Conservation (phyloP, 2,888 invertebrate genomes). For the Enchytraeus crypticus region DNA sequence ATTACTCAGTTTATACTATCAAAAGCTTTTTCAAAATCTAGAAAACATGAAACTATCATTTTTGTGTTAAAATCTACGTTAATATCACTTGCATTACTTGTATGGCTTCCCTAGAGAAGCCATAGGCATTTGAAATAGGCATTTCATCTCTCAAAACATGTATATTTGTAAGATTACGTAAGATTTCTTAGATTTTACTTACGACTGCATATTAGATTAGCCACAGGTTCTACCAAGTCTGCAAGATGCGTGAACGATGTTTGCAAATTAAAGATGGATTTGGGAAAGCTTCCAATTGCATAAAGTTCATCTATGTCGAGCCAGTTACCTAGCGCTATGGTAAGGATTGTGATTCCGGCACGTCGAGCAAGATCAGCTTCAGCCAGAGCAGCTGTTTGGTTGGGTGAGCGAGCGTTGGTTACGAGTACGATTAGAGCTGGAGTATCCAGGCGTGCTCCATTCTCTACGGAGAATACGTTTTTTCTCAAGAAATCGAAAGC, state of each 20-base stretch:
- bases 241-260: slow-evolving; percentile 9
- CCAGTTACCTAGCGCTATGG: slow-evolving; percentile 19
- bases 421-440: not conserved
- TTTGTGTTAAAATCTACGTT: too few species aligned
- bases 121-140: too few species aligned
- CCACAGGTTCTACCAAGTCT: too few species aligned
- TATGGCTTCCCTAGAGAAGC: too few species aligned
- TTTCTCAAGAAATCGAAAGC: not conserved
- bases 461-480: not conserved
- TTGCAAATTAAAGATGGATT: slow-evolving; percentile 11
- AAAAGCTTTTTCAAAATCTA: too few species aligned
- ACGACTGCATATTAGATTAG: too few species aligned
- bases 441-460: not conserved
- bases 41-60: too few species aligned
- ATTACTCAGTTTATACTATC: too few species aligned
- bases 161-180: too few species aligned
- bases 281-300: slow-evolving; percentile 18
- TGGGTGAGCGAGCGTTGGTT: not conserved
- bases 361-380: not conserved
- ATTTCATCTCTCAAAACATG: too few species aligned
- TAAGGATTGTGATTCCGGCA: slow-evolving; percentile 9
- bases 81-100: too few species aligned
- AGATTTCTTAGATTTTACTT: too few species aligned
- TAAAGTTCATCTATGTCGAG: slow-evolving; percentile 17
- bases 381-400: not conserved